phyloP scores from a whole-genome alignment of 1,140 invertebrate genomes.

The Heliconius nattereri region DNA sequence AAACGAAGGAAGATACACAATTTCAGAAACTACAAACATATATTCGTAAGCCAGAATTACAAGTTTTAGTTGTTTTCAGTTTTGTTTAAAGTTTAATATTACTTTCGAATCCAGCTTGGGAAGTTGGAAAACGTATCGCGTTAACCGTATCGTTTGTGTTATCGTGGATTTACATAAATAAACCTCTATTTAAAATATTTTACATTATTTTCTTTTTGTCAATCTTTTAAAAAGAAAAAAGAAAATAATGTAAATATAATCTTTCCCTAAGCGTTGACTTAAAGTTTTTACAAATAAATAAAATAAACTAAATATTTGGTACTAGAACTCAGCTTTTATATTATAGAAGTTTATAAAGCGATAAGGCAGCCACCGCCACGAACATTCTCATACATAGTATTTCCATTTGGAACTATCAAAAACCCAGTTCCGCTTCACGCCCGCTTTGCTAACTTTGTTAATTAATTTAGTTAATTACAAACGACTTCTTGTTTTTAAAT shows the following conservation, averaged over 20 bases:
- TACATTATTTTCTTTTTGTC: no score
- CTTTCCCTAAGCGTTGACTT: no score
- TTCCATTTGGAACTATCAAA: conserved; percentile 3
- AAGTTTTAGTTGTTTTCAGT: background rate
- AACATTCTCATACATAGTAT: background rate
- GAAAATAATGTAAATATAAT: no score
- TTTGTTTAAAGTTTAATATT: conserved; percentile 1
- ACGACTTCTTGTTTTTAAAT: background rate
- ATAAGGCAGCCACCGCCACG: background rate
- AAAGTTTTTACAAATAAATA: background rate
- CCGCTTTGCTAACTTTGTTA: background rate
- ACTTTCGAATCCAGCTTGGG: conserved; percentile 1
- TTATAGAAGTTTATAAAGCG: background rate
- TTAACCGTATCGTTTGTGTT: conserved; percentile 3
- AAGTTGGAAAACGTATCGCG: background rate
- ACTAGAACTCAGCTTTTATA: background rate
- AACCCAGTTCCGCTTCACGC: background rate
- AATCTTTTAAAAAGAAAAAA: no score
- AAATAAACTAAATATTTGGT: background rate
- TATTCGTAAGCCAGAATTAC: background rate
- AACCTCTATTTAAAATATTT: no score
- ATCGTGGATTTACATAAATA: background rate
- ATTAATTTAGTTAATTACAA: background rate
- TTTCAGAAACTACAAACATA: background rate
- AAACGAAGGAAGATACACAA: background rate